Evolutionary conservation across 2,797 vertebrate species (phyloP).

Genomic region (Tenualosa ilisha): DNA sequence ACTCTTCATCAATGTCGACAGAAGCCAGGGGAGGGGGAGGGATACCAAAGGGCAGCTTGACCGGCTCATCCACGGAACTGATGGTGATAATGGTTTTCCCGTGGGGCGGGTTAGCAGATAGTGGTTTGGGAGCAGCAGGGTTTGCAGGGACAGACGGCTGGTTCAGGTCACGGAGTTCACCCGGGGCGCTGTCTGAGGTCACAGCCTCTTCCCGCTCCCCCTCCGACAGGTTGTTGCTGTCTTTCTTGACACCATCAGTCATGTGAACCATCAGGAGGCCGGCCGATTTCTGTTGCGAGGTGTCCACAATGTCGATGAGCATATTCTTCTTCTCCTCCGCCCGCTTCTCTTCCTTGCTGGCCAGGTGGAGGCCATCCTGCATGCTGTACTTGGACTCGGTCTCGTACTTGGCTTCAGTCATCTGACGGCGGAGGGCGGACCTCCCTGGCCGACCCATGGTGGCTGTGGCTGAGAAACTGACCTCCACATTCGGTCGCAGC

Average conservation of each 20-base stretch:
- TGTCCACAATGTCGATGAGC: slow-evolving; percentile 81
- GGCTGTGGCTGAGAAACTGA: slow-evolving; percentile 71
- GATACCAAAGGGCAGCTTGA: slow-evolving; percentile 85
- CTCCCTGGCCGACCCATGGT: slow-evolving; percentile 72
- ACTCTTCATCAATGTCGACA: slow-evolving; percentile 87
- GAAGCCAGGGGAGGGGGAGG: slow-evolving; percentile 86
- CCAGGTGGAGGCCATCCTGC: slow-evolving; percentile 55
- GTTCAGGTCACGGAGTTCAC: slow-evolving; percentile 67
- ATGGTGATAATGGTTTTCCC: slow-evolving; percentile 81
- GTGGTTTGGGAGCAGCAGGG: slow-evolving; percentile 52
- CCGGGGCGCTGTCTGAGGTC: slow-evolving; percentile 60
- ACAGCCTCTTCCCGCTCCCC: slow-evolving; percentile 63
- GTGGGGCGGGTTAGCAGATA: slow-evolving; percentile 59
- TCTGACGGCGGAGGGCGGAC: slow-evolving; percentile 79
- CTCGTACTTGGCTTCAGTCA: slow-evolving; percentile 81
- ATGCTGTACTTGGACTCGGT: slow-evolving; percentile 61
- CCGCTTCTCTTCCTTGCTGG: slow-evolving; percentile 72
- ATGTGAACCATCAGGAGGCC: slow-evolving; percentile 89
- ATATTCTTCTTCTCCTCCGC: slow-evolving; percentile 81
- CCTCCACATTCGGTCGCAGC: slow-evolving; percentile 78
- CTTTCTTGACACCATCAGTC: slow-evolving; percentile 69
- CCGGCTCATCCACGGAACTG: slow-evolving; percentile 84
- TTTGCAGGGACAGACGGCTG: slow-evolving; percentile 55
- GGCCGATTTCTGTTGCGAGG: slow-evolving; percentile 83
- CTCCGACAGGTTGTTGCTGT: slow-evolving; percentile 68